Conservation (phyloP, 2,797 vertebrate genomes). For the Bothrops alternatus region DNA sequence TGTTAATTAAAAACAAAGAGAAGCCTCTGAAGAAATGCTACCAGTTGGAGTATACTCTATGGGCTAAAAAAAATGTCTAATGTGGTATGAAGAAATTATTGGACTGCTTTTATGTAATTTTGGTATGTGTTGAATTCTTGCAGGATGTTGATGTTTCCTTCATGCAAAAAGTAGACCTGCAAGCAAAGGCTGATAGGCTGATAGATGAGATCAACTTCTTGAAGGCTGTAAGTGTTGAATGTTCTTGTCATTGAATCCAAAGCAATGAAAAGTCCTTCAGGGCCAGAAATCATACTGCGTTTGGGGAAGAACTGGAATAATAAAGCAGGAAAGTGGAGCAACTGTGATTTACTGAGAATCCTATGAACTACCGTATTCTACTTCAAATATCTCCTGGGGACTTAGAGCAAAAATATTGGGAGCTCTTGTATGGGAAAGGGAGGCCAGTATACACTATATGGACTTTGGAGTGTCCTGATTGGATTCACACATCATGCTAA, state of each 20-base stretch:
- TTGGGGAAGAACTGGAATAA: neutral
- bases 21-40: neutral
- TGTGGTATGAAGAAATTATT: neutral
- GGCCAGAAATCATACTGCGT: neutral
- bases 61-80: neutral
- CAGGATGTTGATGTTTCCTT: slow-evolving; percentile 82
- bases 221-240: slow-evolving; percentile 49
- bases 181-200: slow-evolving; percentile 76
- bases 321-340: neutral
- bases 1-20: neutral
- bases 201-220: slow-evolving; percentile 85
- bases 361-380: neutral
- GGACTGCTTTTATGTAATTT: neutral
- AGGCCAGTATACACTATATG: neutral
- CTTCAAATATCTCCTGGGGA: neutral
- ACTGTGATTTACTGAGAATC: neutral
- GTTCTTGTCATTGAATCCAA: neutral
- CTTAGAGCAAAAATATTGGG: neutral
- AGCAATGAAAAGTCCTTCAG: neutral
- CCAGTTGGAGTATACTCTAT: neutral
- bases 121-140: neutral
- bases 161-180: slow-evolving; percentile 83
- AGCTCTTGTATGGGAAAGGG: neutral
- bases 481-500: neutral
- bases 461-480: neutral